phyloP scores from a whole-genome alignment of 2,797 vertebrate species.

The Menidia menidia region DNA sequence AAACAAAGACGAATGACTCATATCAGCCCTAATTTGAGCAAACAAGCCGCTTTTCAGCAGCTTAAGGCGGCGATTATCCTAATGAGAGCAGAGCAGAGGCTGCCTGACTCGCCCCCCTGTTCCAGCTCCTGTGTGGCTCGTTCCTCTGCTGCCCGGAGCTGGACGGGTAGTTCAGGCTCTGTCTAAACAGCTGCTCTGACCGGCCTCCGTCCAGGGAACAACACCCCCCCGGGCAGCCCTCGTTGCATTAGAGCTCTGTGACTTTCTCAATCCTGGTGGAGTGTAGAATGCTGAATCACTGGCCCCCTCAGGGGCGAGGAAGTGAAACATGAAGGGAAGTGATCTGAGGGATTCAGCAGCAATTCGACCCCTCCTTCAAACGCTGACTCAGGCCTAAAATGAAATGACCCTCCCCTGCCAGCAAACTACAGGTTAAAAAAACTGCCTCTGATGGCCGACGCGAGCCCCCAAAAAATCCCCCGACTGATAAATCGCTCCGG shows the following conservation, averaged over 20 bases:
- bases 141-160: no score
- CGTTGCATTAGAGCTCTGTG: conserved; percentile 20
- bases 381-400: conserved; percentile 55
- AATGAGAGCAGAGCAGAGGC: no score
- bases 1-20: no score
- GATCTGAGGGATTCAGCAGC: conserved; percentile 66
- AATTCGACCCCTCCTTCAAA: conserved; percentile 57
- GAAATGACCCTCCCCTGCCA: conserved; percentile 30
- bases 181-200: conserved; percentile 1
- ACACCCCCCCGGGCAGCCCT: background rate
- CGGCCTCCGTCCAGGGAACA: conserved; percentile 8
- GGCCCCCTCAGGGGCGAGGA: conserved; percentile 34
- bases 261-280: conserved; percentile 1
- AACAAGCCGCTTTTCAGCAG: no score
- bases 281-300: conserved; percentile 50
- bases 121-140: no score
- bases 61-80: no score
- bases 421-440: conserved; percentile 6
- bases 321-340: conserved; percentile 60
- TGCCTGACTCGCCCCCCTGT: no score
- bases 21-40: no score
- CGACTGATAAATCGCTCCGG: background rate
- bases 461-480: background rate
- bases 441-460: background rate
- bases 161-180: no score